Percentiles rank a stretch among this genome's conserved stretches.
phyloP scores from a whole-genome alignment of 2,797 vertebrate genomes.

The Acropternis orthonyx region DNA sequence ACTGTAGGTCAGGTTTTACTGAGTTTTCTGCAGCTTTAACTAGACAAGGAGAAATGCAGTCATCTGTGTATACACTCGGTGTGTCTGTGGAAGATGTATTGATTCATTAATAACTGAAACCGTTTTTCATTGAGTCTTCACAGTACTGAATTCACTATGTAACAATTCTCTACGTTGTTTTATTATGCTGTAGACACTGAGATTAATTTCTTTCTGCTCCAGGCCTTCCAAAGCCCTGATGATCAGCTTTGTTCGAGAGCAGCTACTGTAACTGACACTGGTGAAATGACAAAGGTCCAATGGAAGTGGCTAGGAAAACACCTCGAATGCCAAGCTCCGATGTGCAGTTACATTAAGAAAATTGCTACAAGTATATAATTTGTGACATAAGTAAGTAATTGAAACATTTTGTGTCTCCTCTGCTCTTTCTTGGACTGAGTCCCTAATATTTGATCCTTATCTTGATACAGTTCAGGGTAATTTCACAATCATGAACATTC shows the following conservation, averaged over 20 bases:
- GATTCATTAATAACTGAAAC: not conserved
- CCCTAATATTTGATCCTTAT: not conserved
- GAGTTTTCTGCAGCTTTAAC: not conserved
- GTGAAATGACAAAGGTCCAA: not conserved
- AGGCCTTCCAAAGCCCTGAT: not conserved
- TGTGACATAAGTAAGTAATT: not conserved
- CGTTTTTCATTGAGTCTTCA: not conserved
- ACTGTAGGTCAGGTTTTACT: not conserved
- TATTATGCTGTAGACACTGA: not conserved
- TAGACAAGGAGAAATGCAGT: not conserved
- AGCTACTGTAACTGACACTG: not conserved
- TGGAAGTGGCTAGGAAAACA: not conserved
- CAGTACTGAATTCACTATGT: not conserved
- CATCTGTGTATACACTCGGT: accelerated
- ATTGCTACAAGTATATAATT: not conserved
- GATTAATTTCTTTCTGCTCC: not conserved
- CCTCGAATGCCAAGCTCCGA: not conserved
- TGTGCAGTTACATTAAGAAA: not conserved
- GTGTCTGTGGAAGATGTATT: not conserved
- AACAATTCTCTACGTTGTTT: not conserved
- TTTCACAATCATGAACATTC: not conserved
- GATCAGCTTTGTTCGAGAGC: not conserved
- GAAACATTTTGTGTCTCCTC: not conserved
- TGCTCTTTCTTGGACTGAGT: not conserved
- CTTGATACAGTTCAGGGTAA: not conserved